Evolutionary conservation across 2,888 invertebrate genomes (phyloP).

Genomic region (Aphrophora alni): DNA sequence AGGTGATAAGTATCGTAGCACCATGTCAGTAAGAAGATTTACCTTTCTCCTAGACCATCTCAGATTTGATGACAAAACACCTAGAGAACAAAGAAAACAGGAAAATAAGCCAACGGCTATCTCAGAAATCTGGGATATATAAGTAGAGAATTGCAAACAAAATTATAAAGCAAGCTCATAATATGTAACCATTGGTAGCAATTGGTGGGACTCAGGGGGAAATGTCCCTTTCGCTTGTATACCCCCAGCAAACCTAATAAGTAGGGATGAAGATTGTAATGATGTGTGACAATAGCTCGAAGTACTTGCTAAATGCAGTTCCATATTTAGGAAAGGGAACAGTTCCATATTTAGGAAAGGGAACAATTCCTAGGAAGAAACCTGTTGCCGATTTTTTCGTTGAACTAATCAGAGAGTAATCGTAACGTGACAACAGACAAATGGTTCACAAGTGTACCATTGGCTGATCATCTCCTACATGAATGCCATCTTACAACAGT

Average conservation of each 20-base stretch:
- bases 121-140: slow-evolving; percentile 36
- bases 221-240: slow-evolving; percentile 36
- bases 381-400: too few relatives aligned
- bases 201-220: slow-evolving; percentile 33
- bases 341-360: too few relatives aligned
- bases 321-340: slow-evolving; percentile 36
- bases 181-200: slow-evolving; percentile 37
- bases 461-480: too few relatives aligned
- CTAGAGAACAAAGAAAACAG: slow-evolving; percentile 12
- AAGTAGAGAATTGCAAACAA: slow-evolving; percentile 23
- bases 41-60: slow-evolving; percentile 26
- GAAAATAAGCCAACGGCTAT: slow-evolving; percentile 35
- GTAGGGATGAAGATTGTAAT: slow-evolving; percentile 34
- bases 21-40: slow-evolving; percentile 33
- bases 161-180: slow-evolving; percentile 30
- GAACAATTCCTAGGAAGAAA: too few relatives aligned
- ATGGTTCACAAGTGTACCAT: too few relatives aligned
- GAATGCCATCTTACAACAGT: too few relatives aligned
- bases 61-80: slow-evolving; percentile 32
- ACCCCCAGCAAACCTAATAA: slow-evolving; percentile 30
- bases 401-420: too few relatives aligned
- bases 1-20: slow-evolving; percentile 12
- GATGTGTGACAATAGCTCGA: slow-evolving; percentile 34
- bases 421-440: too few relatives aligned
- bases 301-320: slow-evolving; percentile 32